Conservation (phyloP, 1,140 invertebrate species). For the Pararge aegeria region DNA sequence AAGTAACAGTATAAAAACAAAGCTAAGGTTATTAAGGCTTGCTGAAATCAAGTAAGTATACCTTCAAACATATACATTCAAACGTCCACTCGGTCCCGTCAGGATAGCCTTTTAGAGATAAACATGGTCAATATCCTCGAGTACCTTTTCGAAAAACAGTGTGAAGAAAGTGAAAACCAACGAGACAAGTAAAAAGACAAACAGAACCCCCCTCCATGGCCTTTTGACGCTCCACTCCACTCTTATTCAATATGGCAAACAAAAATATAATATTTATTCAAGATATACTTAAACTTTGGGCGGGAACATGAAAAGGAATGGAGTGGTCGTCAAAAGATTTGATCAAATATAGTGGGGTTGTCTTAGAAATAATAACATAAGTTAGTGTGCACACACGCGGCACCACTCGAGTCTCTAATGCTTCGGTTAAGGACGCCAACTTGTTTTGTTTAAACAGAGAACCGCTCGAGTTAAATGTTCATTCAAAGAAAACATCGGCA, state of each 20-base stretch:
- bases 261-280: constrained; percentile 39
- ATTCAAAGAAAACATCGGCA: not conserved
- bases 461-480: constrained; percentile 14
- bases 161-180: constrained; percentile 4
- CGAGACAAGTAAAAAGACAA: constrained; percentile 16
- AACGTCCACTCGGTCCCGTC: too few species aligned
- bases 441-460: constrained; percentile 72
- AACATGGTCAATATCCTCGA: not conserved
- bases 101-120: not conserved
- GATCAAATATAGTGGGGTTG: constrained; percentile 66
- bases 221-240: constrained; percentile 17
- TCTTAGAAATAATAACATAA: constrained; percentile 75
- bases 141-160: not conserved
- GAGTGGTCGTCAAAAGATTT: constrained; percentile 60
- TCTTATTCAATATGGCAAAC: constrained; percentile 44
- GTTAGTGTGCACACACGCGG: constrained; percentile 60
- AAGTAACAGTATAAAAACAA: too few species aligned
- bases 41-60: too few species aligned
- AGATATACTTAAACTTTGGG: constrained; percentile 39
- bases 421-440: constrained; percentile 58
- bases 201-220: constrained; percentile 3
- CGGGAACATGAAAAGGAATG: constrained; percentile 66
- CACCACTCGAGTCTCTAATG: constrained; percentile 58
- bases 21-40: too few species aligned
- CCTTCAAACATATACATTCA: too few species aligned